Evolutionary conservation across 1,140 invertebrate genomes (phyloP).

Genomic region (Anagrus nilaparvatae): DNA sequence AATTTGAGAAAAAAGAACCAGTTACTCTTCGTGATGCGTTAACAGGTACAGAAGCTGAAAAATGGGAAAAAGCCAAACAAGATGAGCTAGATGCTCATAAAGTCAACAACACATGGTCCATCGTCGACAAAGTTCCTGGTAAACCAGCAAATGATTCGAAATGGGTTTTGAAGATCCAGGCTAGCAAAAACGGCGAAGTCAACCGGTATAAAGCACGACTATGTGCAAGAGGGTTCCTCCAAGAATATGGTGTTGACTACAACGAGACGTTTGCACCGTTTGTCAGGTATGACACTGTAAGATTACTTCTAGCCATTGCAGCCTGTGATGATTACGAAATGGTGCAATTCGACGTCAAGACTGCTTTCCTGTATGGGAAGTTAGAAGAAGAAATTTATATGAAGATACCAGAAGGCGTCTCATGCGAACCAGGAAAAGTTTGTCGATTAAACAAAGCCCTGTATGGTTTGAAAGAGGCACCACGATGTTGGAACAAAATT

Average conservation of each 20-base stretch:
- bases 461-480: slow-evolving; percentile 35
- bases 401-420: slow-evolving; percentile 8
- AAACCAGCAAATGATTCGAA: slow-evolving; percentile 27
- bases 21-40: slow-evolving; percentile 17
- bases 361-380: too few species aligned
- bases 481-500: slow-evolving; percentile 25
- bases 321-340: too few species aligned
- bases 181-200: slow-evolving; percentile 10
- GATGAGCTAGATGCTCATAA: slow-evolving; percentile 20
- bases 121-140: slow-evolving; percentile 21
- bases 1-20: too few species aligned
- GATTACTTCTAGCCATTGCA: slow-evolving; percentile 21
- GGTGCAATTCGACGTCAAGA: too few species aligned
- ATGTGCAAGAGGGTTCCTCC: slow-evolving; percentile 24
- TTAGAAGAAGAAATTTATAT: too few species aligned
- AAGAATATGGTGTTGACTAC: slow-evolving; percentile 21
- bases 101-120: slow-evolving; percentile 20
- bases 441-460: slow-evolving; percentile 28
- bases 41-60: slow-evolving; percentile 10
- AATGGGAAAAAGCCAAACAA: slow-evolving; percentile 20
- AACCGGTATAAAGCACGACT: slow-evolving; percentile 23
- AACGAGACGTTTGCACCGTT: slow-evolving; percentile 25
- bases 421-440: slow-evolving; percentile 15
- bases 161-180: slow-evolving; percentile 33
- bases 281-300: slow-evolving; percentile 19